These are phyloP conservation scores for Iselma pallidipennis DNA, from an alignment of 2,888 invertebrate species.

Conservation along the genomic window DNA sequence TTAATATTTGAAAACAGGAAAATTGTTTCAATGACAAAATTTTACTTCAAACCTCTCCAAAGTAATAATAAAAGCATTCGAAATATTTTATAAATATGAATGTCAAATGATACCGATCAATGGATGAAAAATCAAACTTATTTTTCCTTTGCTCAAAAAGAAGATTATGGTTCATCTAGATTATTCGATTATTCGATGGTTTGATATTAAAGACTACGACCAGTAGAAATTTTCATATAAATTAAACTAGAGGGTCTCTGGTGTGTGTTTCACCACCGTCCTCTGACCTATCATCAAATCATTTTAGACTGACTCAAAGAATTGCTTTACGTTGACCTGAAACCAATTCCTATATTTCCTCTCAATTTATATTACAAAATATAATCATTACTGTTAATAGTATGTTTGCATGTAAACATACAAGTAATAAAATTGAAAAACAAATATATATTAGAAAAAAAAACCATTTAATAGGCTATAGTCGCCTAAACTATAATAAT, in stretches of 20 bases:
- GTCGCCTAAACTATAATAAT: constrained; percentile 23
- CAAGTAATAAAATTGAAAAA: background rate
- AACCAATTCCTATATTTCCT: too few relatives aligned
- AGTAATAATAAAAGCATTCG: background rate
- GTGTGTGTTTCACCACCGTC: background rate
- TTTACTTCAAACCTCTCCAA: background rate
- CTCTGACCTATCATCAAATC: too few relatives aligned
- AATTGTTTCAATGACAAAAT: background rate
- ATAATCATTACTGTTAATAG: background rate
- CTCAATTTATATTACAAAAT: background rate
- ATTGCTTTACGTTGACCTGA: too few relatives aligned
- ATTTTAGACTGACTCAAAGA: background rate
- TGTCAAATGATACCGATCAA: too few relatives aligned
- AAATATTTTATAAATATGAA: background rate
- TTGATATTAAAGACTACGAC: background rate
- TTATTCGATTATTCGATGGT: background rate
- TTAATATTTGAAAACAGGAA: background rate
- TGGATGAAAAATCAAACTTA: too few relatives aligned
- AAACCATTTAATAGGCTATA: constrained; percentile 15
- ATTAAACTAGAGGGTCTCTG: background rate
- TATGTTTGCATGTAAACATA: background rate
- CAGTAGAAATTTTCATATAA: background rate
- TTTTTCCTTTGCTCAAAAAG: too few relatives aligned
- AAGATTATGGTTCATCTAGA: background rate
- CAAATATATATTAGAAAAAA: background rate